Evolutionary conservation across 2,888 invertebrate species (phyloP).

Genomic region (Agrotis ipsilon): DNA sequence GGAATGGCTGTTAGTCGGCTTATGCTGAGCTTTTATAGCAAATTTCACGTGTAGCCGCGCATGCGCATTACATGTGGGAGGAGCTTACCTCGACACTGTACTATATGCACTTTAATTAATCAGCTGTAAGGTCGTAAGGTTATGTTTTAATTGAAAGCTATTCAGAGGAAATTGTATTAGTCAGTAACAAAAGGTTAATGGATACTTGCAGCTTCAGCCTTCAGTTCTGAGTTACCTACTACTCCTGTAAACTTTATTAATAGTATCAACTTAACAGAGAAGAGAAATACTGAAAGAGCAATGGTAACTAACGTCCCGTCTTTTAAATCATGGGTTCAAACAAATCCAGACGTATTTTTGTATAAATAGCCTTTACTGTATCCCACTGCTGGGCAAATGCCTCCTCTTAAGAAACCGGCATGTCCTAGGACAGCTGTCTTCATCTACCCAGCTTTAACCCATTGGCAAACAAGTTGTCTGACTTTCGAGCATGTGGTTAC

Average conservation of each 20-base stretch:
- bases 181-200: constrained; percentile 9
- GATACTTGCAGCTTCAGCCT: background rate
- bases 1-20: constrained; percentile 76
- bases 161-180: constrained; percentile 33
- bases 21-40: constrained; percentile 79
- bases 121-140: constrained; percentile 68
- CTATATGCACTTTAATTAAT: constrained; percentile 79
- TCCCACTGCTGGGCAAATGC: too few species aligned
- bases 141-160: constrained; percentile 48
- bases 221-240: background rate
- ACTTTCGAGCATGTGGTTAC: too few species aligned
- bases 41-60: constrained; percentile 68
- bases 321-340: too few species aligned
- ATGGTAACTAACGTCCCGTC: too few species aligned
- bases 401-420: too few species aligned
- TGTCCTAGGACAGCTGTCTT: too few species aligned
- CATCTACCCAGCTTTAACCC: too few species aligned
- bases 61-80: constrained; percentile 76
- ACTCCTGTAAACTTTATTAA: background rate
- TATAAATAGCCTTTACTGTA: too few species aligned
- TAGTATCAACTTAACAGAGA: background rate
- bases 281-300: too few species aligned
- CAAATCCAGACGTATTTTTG: too few species aligned
- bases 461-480: too few species aligned
- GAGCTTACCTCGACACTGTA: constrained; percentile 66